A percentile compares a stretch with the other conserved stretches of the same genome.
Evolutionary conservation across 1,140 invertebrate species (phyloP).

Genomic region (Ectropis grisescens): DNA sequence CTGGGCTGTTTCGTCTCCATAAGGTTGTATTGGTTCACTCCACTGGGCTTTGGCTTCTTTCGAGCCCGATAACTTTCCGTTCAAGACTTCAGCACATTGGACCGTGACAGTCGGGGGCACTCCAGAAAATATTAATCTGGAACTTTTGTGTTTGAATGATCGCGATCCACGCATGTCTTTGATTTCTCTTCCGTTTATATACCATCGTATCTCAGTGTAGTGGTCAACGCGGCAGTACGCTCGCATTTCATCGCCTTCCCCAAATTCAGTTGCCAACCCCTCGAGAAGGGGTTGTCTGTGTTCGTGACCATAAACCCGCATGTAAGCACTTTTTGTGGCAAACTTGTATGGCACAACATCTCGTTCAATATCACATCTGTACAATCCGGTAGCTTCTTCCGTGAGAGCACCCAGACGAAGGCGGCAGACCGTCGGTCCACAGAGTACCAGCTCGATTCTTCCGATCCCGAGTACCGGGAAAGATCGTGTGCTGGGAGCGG

Average conservation of each 20-base stretch:
- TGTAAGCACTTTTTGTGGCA: constrained; percentile 36
- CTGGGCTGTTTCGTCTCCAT: constrained; percentile 25
- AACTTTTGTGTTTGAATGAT: constrained; percentile 30
- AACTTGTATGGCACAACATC: constrained; percentile 47
- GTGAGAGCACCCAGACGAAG: constrained; percentile 40
- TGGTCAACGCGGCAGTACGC: constrained; percentile 45
- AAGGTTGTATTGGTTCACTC: constrained; percentile 11
- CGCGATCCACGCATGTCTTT: constrained; percentile 31
- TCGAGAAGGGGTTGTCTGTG: constrained; percentile 39
- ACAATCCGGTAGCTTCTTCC: constrained; percentile 48
- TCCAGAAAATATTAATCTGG: constrained; percentile 33
- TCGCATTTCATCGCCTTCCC: constrained; percentile 41
- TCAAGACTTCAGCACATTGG: constrained; percentile 49
- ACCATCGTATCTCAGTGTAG: constrained; percentile 51
- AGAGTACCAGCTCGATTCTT: constrained; percentile 36
- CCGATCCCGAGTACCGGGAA: constrained; percentile 52
- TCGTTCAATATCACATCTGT: constrained; percentile 53
- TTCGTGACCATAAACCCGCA: constrained; percentile 40
- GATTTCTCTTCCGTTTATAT: constrained; percentile 43
- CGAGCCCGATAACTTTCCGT: constrained; percentile 41
- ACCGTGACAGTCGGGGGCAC: constrained; percentile 43
- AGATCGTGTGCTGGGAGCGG: constrained; percentile 41
- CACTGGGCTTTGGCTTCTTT: constrained; percentile 37
- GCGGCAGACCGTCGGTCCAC: constrained; percentile 42
- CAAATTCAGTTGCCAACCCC: constrained; percentile 41